Conservation (phyloP, 2,888 invertebrate genomes). For the Altica lythri region DNA sequence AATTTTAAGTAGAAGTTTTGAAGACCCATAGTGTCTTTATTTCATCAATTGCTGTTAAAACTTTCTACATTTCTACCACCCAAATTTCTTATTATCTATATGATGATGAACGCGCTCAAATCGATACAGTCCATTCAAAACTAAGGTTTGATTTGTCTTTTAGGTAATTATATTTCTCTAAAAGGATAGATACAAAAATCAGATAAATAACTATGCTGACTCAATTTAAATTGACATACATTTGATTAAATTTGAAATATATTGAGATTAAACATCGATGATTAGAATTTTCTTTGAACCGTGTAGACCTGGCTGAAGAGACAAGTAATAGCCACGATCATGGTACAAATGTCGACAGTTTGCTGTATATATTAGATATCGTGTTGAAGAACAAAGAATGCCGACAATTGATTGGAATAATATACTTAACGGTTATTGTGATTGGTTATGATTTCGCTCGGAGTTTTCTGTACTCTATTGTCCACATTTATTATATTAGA, state of each 20-base stretch:
- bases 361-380: slow-evolving; percentile 15
- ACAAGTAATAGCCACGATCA: slow-evolving; percentile 5
- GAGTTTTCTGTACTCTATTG: background rate
- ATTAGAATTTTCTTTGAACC: background rate
- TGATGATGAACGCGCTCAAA: too few relatives aligned
- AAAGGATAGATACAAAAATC: background rate
- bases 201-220: background rate
- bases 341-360: slow-evolving; percentile 9
- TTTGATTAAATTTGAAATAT: background rate
- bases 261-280: background rate
- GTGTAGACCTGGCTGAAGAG: background rate
- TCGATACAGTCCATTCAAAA: background rate
- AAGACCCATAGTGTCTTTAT: too few relatives aligned
- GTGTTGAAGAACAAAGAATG: slow-evolving; percentile 23
- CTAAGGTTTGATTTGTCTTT: background rate
- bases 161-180: background rate
- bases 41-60: too few relatives aligned
- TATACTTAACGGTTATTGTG: slow-evolving; percentile 30
- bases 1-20: too few relatives aligned
- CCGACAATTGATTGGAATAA: slow-evolving; percentile 32
- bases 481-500: background rate
- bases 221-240: background rate
- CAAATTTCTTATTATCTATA: too few relatives aligned
- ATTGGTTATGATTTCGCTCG: slow-evolving; percentile 10
- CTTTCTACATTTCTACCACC: too few relatives aligned